These are phyloP conservation scores for Cyprinella venusta DNA, from an alignment of 2,797 vertebrate species.

Conservation along the genomic window DNA sequence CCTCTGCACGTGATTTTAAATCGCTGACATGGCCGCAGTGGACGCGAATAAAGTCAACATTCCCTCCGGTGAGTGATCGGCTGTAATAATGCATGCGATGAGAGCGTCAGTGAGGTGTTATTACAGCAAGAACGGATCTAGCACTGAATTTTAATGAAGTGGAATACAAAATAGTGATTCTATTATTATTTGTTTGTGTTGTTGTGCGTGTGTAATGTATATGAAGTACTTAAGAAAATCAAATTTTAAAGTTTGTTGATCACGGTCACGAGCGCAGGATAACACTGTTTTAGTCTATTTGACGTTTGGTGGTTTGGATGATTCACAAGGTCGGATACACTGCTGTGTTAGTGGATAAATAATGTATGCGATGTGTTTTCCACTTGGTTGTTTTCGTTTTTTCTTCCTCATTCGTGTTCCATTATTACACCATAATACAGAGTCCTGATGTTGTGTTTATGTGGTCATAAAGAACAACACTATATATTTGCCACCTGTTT, in stretches of 20 bases:
- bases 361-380: neutral
- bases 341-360: neutral
- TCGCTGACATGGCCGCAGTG: slow-evolving; percentile 66
- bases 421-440: neutral
- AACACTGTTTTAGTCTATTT: no score
- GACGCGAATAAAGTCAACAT: slow-evolving; percentile 48
- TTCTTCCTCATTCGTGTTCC: neutral
- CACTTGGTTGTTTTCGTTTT: neutral
- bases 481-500: neutral
- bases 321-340: neutral
- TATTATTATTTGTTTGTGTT: neutral
- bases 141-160: no score
- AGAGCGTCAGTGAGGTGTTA: neutral
- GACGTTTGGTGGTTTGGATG: neutral
- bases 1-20: slow-evolving; percentile 25
- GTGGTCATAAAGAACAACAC: neutral
- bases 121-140: neutral
- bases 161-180: neutral
- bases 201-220: neutral
- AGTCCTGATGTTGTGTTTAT: neutral
- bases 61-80: slow-evolving; percentile 43
- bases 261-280: neutral
- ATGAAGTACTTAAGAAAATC: neutral
- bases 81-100: no score
- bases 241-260: neutral